Base-by-base conservation (phyloP, 1,140 invertebrate genomes). In the Pseudomyrmex gracilis region DNA sequence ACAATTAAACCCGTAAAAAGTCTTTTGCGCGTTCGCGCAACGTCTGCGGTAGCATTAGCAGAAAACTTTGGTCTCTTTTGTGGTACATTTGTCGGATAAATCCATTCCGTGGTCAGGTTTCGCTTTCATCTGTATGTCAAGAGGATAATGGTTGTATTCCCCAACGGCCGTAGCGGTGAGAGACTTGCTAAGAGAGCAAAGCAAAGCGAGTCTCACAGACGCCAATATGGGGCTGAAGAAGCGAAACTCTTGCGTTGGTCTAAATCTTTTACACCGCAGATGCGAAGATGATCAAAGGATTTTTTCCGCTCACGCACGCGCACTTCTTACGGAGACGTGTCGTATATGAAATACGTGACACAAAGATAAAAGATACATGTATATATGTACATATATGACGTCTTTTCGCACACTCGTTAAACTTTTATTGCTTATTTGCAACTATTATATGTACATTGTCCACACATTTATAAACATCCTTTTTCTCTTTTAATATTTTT, bases 61-160 rank as follows among this genome's bases (percentile, higher is more conserved):
- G 82, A 83, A 83, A 92, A 90, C 88, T 91, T 91, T 85, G 71
- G 78, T 87, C 73, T 86, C 86, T 82, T 92, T 91, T 91, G 88
- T 89, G 86, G 84, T 78, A 82, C 84, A 73, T 86, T 90, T 90
- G 84, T 76, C 77, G 86, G 88, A 92, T 91, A 93, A 93, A 92
- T 92, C 91, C 88, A 92, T 92, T 90, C 85, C 86, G 91, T 86
- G 92, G 92, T 92, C 90, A 92, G 91, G 90, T 92, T 93, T 93
- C 91, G 89, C 92, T 93, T 93, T 93, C 91, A 93, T 93, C 92
- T 93, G 88, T 89, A 82, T 84, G 90, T 88, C 74, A 88, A 91
- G 91, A 91, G 92, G 90, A 93, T 92, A 93, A 93, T 92, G 92
- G 91, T 87, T 91, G 92, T 92, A 93, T 93, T 93, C 92, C 93